Evolutionary conservation across 1,140 invertebrate species (phyloP), one percentile per base, ranked within the genome.

Genomic region (Sarcophaga bullata): DNA sequence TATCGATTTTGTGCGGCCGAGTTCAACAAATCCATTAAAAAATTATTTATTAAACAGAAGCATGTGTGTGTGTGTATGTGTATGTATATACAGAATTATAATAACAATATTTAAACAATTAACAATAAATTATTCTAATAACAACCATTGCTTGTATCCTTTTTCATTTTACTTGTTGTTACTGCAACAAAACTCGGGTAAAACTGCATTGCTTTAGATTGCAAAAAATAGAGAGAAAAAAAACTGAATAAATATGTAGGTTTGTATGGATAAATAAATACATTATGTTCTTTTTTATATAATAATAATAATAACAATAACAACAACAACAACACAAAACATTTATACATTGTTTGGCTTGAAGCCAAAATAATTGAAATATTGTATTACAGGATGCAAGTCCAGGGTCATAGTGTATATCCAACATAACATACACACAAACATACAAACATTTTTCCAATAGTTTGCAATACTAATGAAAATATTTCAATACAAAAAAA

Each of bases 381-480:
- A 76, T 76, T 76, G n/a, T 76, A 76, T 76, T 76, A 76, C 73
- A 76, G 73, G 73, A 76, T 76, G n/a, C 48, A 48, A n/a, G n/a
- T 48, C 6, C 47, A 48, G n/a, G n/a, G n/a, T n/a, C n/a, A n/a
- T n/a, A n/a, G 49, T 47, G 17, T 76, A 46, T 48, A 48, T 46
- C n/a, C 15, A n/a, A 11, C 25, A 76, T n/a, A 48, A 47, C 48
- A 15, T 15, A 76, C 73, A 76, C 48, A 9, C 58, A 17, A 5
- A 6, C 19, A n/a, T 62, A 15, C 58, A 62, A n/a, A 15, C 5
- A 76, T 76, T 76, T 76, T 48, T 48, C 46, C 54, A 58, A 58
- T 58, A 58, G 13, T n/a, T 58, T 13, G 10, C 15, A 37, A 37
- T 37, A 37, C 25, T 37, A 37, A 13, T 58, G 54, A n/a, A 52